Evolutionary conservation across 2,888 invertebrate genomes (phyloP).

Genomic region (Allolobophora icterica): DNA sequence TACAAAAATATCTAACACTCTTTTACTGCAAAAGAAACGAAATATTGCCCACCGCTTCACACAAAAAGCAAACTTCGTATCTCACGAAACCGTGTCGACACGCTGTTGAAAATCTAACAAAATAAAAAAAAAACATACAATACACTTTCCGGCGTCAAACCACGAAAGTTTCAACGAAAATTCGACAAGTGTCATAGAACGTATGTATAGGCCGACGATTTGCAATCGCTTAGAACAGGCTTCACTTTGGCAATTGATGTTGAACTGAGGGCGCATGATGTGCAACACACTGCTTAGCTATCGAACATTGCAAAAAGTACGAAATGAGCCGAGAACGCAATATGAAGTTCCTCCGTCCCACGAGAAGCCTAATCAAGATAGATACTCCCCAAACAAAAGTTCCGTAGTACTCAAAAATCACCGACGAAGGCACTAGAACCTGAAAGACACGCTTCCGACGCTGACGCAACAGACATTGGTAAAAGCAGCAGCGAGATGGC

Average conservation of each 20-base stretch:
- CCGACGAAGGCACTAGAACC: background rate
- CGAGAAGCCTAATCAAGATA: background rate
- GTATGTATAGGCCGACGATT: background rate
- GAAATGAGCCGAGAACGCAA: slow-evolving; percentile 4
- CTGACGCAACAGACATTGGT: background rate
- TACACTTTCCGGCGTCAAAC: background rate
- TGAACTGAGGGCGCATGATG: background rate
- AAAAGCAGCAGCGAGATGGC: background rate
- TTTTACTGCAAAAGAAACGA: background rate
- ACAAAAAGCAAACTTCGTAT: background rate
- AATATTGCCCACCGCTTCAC: background rate
- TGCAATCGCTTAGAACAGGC: background rate
- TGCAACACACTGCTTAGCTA: no score
- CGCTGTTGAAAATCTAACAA: background rate
- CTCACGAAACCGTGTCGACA: background rate
- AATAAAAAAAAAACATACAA: background rate
- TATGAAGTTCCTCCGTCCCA: no score
- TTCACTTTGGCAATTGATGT: background rate
- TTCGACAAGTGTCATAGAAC: background rate
- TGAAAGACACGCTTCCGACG: slow-evolving; percentile 4
- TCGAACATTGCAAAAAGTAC: background rate
- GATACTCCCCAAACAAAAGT: background rate
- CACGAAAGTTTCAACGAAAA: background rate
- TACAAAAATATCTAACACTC: slow-evolving; percentile 17
- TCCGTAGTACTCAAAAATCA: background rate